phyloP scores from a whole-genome alignment of 1,140 invertebrate species.

The Nephila pilipes region DNA sequence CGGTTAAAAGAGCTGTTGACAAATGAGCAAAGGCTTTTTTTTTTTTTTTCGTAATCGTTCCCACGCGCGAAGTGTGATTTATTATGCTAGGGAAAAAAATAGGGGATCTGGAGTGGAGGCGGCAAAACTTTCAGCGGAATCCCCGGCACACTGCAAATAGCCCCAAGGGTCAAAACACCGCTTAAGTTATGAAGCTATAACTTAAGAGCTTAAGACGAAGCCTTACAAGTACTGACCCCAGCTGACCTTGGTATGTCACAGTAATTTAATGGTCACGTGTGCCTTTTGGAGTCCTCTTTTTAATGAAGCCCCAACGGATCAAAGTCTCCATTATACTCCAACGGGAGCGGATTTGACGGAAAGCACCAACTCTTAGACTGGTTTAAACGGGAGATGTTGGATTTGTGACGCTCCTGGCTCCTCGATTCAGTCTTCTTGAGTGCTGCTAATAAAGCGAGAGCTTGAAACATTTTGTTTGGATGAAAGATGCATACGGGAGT shows the following conservation, averaged over 20 bases:
- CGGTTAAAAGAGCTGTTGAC: slow-evolving; percentile 14
- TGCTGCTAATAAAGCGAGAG: background rate
- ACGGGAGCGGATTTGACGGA: background rate
- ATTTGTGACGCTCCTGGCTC: background rate
- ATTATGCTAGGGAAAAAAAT: background rate
- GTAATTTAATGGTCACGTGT: slow-evolving; percentile 73
- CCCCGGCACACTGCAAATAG: background rate
- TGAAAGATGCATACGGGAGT: background rate
- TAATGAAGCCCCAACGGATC: slow-evolving; percentile 70
- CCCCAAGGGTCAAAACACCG: slow-evolving; percentile 12
- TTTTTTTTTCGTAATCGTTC: slow-evolving; percentile 23
- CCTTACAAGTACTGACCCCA: slow-evolving; percentile 60
- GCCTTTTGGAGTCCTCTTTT: slow-evolving; percentile 57
- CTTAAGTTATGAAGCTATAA: slow-evolving; percentile 74
- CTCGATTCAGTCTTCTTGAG: too few relatives aligned
- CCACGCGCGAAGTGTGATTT: slow-evolving; percentile 35
- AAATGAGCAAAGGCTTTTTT: slow-evolving; percentile 25
- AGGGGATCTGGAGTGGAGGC: slow-evolving; percentile 7
- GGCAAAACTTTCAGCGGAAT: slow-evolving; percentile 49
- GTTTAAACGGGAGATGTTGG: background rate
- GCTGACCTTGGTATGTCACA: slow-evolving; percentile 71
- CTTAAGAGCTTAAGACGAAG: slow-evolving; percentile 68
- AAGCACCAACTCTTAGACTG: slow-evolving; percentile 1
- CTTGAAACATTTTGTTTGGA: background rate
- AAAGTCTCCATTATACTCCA: slow-evolving; percentile 64